phyloP scores from a whole-genome alignment of 2,888 invertebrate species.

The Ditula angustiorana region DNA sequence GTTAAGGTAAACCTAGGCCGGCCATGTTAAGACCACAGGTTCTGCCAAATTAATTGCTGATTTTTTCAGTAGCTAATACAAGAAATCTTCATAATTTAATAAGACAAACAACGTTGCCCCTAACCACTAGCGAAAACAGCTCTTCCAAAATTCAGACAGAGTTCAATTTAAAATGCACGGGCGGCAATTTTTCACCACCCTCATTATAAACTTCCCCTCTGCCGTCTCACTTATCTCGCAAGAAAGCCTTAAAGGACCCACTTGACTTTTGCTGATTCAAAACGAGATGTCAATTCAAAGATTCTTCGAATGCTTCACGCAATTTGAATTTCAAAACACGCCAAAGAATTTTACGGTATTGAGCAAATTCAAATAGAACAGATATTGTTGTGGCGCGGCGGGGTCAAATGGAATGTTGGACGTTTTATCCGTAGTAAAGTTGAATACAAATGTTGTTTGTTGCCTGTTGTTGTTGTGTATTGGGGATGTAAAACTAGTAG shows the following conservation, averaged over 20 bases:
- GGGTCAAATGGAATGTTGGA: slow-evolving; percentile 11
- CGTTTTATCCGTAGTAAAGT: slow-evolving; percentile 20
- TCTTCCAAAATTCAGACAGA: not conserved
- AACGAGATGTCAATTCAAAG: slow-evolving; percentile 31
- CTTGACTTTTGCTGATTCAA: slow-evolving; percentile 32
- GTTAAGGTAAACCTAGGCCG: too few species aligned
- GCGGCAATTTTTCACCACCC: slow-evolving; percentile 1
- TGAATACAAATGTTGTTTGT: not conserved
- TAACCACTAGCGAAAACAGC: not conserved
- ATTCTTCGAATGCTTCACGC: slow-evolving; percentile 15
- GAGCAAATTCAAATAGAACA: slow-evolving; percentile 22
- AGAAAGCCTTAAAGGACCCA: slow-evolving; percentile 23
- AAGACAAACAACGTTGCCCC: not conserved
- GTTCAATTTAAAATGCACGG: not conserved
- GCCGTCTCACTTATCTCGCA: slow-evolving; percentile 19
- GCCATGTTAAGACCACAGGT: too few species aligned
- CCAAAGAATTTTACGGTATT: slow-evolving; percentile 26
- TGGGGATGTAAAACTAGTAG: too few species aligned
- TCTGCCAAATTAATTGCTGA: too few species aligned
- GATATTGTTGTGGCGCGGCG: slow-evolving; percentile 17
- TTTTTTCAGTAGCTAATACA: too few species aligned
- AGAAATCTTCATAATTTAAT: too few species aligned
- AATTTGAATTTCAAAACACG: slow-evolving; percentile 33
- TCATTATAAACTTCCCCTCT: slow-evolving; percentile 31
- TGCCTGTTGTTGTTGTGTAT: not conserved